Evolutionary conservation across 2,888 invertebrate species (phyloP), one percentile per base, ranked within the genome.

Genomic region (Pristionchus exspectatus): DNA sequence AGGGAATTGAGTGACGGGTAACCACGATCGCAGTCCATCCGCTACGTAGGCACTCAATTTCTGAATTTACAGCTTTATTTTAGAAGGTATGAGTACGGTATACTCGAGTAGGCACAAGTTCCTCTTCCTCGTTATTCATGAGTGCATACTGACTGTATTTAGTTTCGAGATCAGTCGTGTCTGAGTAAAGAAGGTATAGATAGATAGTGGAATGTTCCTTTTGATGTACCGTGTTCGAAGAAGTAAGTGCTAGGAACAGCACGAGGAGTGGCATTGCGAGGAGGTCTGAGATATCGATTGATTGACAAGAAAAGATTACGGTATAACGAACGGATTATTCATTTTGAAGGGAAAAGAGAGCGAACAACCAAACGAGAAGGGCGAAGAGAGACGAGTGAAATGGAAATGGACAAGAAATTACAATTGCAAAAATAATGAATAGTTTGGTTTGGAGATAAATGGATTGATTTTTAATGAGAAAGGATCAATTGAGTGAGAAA

Each of bases 241-340:
- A 86, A 63, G 66, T 86, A 86, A n/a, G 44, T 86, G 66, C 86
- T 86, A n/a, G 66, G 86, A 63, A 86, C 86, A n/a, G 86, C 86
- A 44, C 44, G 86, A 86, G 86, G 86, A 33, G 86, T 66, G 2
- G 66, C 59, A 59, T 59, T 56, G 56, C 56, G 16, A 59, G 38
- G 33, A 27, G 84, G 84, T 18, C 54, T 84, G 59, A 54, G 21
- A 33, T 44, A 84, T 56, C 10, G 54, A 56, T 50, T 84, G 84
- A 84, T n/a, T 38, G 44, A 44, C 44, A 7, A 0, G 27, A 84
- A 30, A 21, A 56, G 54, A 56, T 18, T 83, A 83, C 27, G 33
- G 54, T 54, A 83, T 5, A 9, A 84, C 84, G 5, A 27, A 84
- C 84, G 84, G 59, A 30, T 54, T 50, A 81, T 81, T 84, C 84